phyloP scores from a whole-genome alignment of 2,888 invertebrate species.

The Agonopterix subpropinquella region DNA sequence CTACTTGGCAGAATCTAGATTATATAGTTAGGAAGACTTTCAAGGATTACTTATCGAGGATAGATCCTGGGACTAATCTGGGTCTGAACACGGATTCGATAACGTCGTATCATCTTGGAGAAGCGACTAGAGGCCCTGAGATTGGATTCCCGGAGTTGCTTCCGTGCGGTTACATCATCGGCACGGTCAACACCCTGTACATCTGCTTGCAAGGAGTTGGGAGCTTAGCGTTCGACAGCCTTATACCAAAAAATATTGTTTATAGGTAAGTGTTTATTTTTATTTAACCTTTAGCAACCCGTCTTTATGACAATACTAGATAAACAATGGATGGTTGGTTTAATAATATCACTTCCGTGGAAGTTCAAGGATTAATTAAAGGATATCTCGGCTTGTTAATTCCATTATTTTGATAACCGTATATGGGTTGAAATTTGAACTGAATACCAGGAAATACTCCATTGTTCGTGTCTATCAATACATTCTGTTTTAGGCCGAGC shows the following conservation, averaged over 20 bases:
- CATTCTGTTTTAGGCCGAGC: too few relatives aligned
- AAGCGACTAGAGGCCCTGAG: slow-evolving; percentile 87
- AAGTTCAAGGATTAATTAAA: too few relatives aligned
- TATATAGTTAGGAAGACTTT: slow-evolving; percentile 93
- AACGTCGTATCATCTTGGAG: slow-evolving; percentile 94
- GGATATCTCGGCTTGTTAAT: too few relatives aligned
- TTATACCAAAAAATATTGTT: slow-evolving; percentile 96
- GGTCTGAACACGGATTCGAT: slow-evolving; percentile 91
- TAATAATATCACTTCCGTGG: too few relatives aligned
- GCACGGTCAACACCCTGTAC: slow-evolving; percentile 89
- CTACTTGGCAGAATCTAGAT: slow-evolving; percentile 96
- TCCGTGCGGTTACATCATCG: slow-evolving; percentile 95
- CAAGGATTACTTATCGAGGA: slow-evolving; percentile 93
- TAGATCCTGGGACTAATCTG: slow-evolving; percentile 94
- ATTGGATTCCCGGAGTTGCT: slow-evolving; percentile 90
- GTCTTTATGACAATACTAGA: too few relatives aligned
- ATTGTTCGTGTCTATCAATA: too few relatives aligned
- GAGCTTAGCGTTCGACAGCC: slow-evolving; percentile 94
- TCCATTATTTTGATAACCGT: too few relatives aligned
- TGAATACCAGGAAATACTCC: too few relatives aligned
- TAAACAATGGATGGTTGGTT: too few relatives aligned
- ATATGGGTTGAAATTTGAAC: too few relatives aligned
- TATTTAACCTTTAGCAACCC: not conserved
- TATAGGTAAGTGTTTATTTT: slow-evolving; percentile 79
- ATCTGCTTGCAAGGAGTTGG: slow-evolving; percentile 93